A percentile compares a stretch with the other conserved stretches of the same genome.
These are phyloP conservation scores for Rhabditoides inermis DNA, from an alignment of 2,888 invertebrate genomes.

Conservation along the genomic window DNA sequence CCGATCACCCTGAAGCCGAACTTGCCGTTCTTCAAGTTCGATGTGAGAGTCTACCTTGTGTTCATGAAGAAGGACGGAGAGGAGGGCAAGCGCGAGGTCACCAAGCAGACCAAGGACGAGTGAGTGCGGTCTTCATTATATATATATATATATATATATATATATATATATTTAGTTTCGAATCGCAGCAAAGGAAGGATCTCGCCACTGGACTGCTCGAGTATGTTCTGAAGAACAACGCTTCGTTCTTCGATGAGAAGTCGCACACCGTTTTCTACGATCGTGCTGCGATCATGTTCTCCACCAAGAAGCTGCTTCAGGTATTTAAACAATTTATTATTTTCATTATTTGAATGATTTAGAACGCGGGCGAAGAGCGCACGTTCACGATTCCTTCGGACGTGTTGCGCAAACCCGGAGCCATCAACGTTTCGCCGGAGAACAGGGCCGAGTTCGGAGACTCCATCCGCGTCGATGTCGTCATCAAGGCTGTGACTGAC, in stretches of 20 bases:
- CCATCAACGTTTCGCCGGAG: no score
- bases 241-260: not conserved
- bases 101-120: slow-evolving; percentile 10
- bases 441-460: not conserved
- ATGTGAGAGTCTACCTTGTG: slow-evolving; percentile 1
- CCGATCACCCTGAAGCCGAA: slow-evolving; percentile 1
- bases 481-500: slow-evolving; percentile 3
- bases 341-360: no score
- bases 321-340: no score
- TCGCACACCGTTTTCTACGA: slow-evolving; percentile 2
- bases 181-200: no score
- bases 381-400: not conserved
- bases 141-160: not conserved
- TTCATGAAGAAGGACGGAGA: slow-evolving; percentile 2
- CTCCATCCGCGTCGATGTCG: not conserved
- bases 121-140: slow-evolving; percentile 1
- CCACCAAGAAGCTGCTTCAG: slow-evolving; percentile 4
- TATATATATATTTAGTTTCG: no score
- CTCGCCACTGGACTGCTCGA: no score
- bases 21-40: slow-evolving; percentile 8
- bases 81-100: slow-evolving; percentile 1
- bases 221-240: no score
- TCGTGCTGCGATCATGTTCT: slow-evolving; percentile 8
- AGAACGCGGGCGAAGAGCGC: no score
- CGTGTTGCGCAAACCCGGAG: not conserved